A percentile compares a stretch with the other conserved stretches of the same genome.
Evolutionary conservation across 1,140 invertebrate genomes (phyloP).

Genomic region (Coboldia fuscipes): DNA sequence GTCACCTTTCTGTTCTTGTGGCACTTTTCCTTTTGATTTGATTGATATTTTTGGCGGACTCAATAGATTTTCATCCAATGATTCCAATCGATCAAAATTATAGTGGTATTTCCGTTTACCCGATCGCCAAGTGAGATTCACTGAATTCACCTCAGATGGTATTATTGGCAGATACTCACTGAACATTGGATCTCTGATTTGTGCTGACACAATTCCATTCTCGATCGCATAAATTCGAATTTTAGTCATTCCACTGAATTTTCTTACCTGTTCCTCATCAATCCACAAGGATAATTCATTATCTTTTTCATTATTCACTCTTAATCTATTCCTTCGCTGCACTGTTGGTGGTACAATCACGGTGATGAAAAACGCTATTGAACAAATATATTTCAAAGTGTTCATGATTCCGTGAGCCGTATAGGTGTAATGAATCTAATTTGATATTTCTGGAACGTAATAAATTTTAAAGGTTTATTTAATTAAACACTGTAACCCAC

Average conservation of each 20-base stretch:
- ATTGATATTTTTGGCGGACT: slow-evolving; percentile 72
- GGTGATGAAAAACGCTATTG: too few relatives aligned
- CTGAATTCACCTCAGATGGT: slow-evolving; percentile 69
- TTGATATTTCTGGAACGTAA: too few relatives aligned
- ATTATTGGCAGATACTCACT: slow-evolving; percentile 73
- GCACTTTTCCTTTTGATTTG: slow-evolving; percentile 59
- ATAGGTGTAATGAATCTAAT: too few relatives aligned
- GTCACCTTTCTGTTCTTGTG: slow-evolving; percentile 65
- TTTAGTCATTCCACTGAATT: slow-evolving; percentile 58
- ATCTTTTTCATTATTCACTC: slow-evolving; percentile 11
- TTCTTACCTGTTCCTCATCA: slow-evolving; percentile 68
- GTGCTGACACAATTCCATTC: slow-evolving; percentile 62
- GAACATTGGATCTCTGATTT: slow-evolving; percentile 73
- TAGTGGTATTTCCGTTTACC: slow-evolving; percentile 70
- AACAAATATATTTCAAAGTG: too few relatives aligned
- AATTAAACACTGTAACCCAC: too few relatives aligned
- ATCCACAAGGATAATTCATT: slow-evolving; percentile 65
- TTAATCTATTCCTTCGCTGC: too few relatives aligned
- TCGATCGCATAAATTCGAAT: slow-evolving; percentile 78
- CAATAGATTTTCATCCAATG: slow-evolving; percentile 61
- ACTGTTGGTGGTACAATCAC: too few relatives aligned
- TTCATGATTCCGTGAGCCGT: too few relatives aligned
- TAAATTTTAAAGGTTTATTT: too few relatives aligned
- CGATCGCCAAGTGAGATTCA: slow-evolving; percentile 85
- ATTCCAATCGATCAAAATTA: slow-evolving; percentile 65